These are phyloP conservation scores for Eospalax fontanierii DNA, from an alignment of 2,797 vertebrate genomes.

Conservation along the genomic window DNA sequence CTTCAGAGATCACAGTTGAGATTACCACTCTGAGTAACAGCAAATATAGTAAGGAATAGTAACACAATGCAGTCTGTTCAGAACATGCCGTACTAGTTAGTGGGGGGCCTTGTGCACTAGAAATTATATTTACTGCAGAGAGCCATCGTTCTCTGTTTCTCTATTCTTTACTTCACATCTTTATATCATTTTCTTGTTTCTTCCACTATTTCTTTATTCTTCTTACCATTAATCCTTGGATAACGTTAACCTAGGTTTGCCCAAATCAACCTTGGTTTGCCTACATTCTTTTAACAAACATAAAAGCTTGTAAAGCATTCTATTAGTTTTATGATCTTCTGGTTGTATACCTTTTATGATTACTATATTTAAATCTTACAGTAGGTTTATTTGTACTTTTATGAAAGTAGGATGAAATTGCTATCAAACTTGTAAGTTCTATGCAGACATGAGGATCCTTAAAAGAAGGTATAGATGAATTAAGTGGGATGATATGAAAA, in stretches of 20 bases:
- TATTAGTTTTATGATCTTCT: neutral
- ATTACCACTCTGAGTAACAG: neutral
- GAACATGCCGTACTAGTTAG: neutral
- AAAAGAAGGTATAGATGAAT: neutral
- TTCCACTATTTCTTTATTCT: neutral
- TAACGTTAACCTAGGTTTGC: neutral
- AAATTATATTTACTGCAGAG: neutral
- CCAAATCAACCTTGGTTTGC: accelerated
- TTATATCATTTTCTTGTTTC: neutral
- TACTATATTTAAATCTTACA: neutral
- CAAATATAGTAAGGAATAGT: neutral
- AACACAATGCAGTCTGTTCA: neutral
- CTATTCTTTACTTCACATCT: neutral
- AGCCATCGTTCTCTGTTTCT: neutral
- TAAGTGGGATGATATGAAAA: neutral
- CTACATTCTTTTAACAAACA: neutral
- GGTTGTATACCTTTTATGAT: neutral
- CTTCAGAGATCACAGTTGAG: neutral
- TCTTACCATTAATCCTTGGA: neutral
- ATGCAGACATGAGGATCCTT: neutral
- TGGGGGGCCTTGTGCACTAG: neutral
- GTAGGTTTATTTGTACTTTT: neutral
- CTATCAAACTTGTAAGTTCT: neutral
- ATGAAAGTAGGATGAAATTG: neutral
- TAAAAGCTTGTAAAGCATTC: neutral